Evolutionary conservation across 2,797 vertebrate genomes (phyloP).

Genomic region (Phyllotis vaccarum): DNA sequence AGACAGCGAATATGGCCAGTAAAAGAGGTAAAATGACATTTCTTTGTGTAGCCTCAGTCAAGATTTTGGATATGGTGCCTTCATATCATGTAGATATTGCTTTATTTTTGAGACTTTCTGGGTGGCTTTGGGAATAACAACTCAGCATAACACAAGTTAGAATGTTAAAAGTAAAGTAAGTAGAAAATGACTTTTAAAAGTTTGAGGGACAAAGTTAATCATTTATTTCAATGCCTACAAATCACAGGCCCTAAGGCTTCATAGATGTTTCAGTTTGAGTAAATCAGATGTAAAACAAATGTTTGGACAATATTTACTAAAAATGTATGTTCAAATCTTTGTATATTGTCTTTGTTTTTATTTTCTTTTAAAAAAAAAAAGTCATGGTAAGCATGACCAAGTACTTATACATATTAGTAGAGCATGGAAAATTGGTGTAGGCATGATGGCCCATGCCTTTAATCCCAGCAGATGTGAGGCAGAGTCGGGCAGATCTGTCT

Average conservation of each 20-base stretch:
- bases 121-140: slow-evolving; percentile 55
- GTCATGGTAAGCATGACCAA: slow-evolving; percentile 13
- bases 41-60: slow-evolving; percentile 68
- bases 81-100: slow-evolving; percentile 59
- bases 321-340: neutral
- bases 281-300: neutral
- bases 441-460: neutral
- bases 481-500: neutral
- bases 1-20: slow-evolving; percentile 40
- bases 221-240: slow-evolving; percentile 34
- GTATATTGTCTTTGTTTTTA: neutral
- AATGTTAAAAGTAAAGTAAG: slow-evolving; percentile 70
- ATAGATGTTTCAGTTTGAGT: neutral
- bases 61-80: slow-evolving; percentile 68
- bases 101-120: slow-evolving; percentile 71
- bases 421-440: neutral
- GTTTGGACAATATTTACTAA: neutral
- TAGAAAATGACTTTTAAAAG: slow-evolving; percentile 31
- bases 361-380: slow-evolving; percentile 39
- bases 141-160: slow-evolving; percentile 70
- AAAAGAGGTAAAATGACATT: slow-evolving; percentile 65
- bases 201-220: neutral
- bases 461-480: neutral
- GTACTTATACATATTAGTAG: neutral
- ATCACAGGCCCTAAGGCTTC: slow-evolving; percentile 41